phyloP scores from a whole-genome alignment of 2,888 invertebrate species.

The Cryptosula pallasiana region DNA sequence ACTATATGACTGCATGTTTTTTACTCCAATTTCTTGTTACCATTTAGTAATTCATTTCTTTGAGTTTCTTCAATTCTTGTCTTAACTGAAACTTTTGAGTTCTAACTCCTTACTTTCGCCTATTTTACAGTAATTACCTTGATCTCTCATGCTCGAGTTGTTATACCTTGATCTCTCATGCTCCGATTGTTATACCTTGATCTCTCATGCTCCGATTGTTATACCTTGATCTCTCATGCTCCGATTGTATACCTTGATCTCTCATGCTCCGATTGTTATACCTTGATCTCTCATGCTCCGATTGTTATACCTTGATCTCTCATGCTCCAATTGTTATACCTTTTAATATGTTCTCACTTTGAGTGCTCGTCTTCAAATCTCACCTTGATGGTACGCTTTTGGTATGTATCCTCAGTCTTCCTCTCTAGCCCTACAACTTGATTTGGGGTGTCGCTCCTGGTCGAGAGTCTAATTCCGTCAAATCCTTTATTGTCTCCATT shows the following conservation, averaged over 20 bases:
- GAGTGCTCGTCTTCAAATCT: conserved; percentile 1
- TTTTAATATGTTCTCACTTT: not conserved
- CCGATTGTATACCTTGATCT: too few relatives aligned
- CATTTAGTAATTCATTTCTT: not conserved
- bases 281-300: too few relatives aligned
- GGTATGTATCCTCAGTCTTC: not conserved
- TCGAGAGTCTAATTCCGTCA: not conserved
- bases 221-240: too few relatives aligned
- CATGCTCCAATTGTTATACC: not conserved
- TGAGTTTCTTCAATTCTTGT: not conserved
- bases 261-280: too few relatives aligned
- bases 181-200: too few relatives aligned
- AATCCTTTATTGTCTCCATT: not conserved
- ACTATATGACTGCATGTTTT: not conserved
- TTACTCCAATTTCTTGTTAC: not conserved
- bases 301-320: conserved; percentile 12
- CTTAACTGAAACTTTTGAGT: not conserved
- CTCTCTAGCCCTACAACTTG: not conserved
- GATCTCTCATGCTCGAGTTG: too few relatives aligned
- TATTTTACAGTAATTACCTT: not conserved
- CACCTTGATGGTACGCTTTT: not conserved
- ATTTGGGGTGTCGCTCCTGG: not conserved
- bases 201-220: too few relatives aligned
- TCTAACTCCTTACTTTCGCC: not conserved
- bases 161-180: too few relatives aligned